Base-by-base conservation (phyloP, 2,888 invertebrate species). In the Omphaloscelis lunosa region DNA sequence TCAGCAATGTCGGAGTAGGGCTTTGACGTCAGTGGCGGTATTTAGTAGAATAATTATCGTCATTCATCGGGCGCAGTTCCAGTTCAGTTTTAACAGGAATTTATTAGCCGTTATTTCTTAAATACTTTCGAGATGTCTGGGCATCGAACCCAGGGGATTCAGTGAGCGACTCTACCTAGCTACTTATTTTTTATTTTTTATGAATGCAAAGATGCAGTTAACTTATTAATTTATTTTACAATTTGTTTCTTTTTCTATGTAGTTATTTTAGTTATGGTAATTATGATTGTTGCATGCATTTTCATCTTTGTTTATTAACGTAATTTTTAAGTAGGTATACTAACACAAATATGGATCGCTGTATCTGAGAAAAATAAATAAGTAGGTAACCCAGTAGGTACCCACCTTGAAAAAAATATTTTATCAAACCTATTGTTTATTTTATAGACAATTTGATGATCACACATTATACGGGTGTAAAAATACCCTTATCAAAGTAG, bases 11-110 rank as follows among this genome's bases (percentile, higher is more conserved):
- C 59, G 69, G 23, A n/a, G 39, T 58, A 81, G 41, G 66, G 62
- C 59, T 82, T 85, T 83, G 67, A 68, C 82, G 73, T 81, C 83
- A 83, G 8, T 67, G 72, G 56, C 63, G 20, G 63, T 68, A 62
- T 34, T 61, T 62, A 72, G 23, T 17, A 51, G 20, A 71, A 72
- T 79, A 75, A 75, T 66, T 83, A 83, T 77, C 45, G 45, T 56
- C 39, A 61, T 68, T 58, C 58, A 61, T 58, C 66, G 58, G 45
- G 27, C 27, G 15, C 63, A 51, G 59, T 69, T 72, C 15, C 53
- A 71, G 53, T 66, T 77, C 20, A 65, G 29, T 51, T 70, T 56
- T 23, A 53, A 34, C 65, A 39, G 23, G 68, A n/a, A 48, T 76
- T 53, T 75, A 65, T 59, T 45, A 27, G 48, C 51, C 41, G n/a